Percentiles rank a stretch among this genome's conserved stretches.
Evolutionary conservation across 2,113 vertebrate species (phyloP).

Genomic region (Podocnemis expansa): DNA sequence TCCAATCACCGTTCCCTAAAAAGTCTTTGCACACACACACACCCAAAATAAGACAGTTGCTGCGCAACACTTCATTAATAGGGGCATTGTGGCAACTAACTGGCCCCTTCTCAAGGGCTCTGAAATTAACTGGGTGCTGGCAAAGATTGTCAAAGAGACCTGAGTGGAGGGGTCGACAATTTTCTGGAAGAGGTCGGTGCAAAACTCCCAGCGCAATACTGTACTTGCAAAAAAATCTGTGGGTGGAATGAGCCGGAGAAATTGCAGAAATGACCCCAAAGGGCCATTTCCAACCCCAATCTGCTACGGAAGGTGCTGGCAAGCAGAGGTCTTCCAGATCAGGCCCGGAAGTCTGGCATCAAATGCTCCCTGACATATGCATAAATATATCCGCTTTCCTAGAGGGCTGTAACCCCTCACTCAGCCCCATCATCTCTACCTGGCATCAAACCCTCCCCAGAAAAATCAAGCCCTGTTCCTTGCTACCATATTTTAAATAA

Average conservation of each 20-base stretch:
- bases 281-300: neutral
- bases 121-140: rapidly evolving
- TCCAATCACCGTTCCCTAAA: neutral
- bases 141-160: rapidly evolving
- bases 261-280: rapidly evolving
- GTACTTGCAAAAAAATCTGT: rapidly evolving
- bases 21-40: neutral
- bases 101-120: rapidly evolving
- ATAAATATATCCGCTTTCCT: rapidly evolving
- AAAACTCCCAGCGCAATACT: rapidly evolving
- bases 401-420: rapidly evolving
- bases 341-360: neutral
- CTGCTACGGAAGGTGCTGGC: rapidly evolving
- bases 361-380: rapidly evolving
- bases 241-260: rapidly evolving
- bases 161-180: rapidly evolving
- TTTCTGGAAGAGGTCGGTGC: neutral
- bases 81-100: neutral
- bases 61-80: neutral
- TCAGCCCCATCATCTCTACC: rapidly evolving
- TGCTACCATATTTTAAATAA: neutral
- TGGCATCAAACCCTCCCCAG: neutral
- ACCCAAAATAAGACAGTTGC: neutral
- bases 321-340: neutral
- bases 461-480: neutral